Evolutionary conservation across 37 sponge, comb jelly and placozoan genomes (phyloP), one percentile per base, ranked within the genome.

Genomic region (Crambe crambe): DNA sequence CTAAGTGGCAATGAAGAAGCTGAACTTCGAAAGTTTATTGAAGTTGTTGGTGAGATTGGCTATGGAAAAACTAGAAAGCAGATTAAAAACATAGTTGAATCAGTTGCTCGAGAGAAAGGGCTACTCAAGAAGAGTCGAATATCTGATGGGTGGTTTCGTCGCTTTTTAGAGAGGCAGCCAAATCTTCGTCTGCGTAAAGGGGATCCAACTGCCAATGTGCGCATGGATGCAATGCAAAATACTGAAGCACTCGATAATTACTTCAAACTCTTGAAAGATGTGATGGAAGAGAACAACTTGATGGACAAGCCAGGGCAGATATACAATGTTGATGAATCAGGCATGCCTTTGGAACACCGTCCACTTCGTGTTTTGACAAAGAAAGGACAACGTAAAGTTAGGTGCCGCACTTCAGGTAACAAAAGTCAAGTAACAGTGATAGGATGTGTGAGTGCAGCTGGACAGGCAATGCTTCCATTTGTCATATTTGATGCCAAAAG

Each of bases 241-340:
- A n/a, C 56, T 56, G 73, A 72, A 5, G 43, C 74, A 31, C 3
- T 82, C 35, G 56, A 54, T 10, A 10, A 54, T 20, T 62, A 62
- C 29, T 62, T 62, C 63, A 21, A 62, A 6, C 51, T 47, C 10
- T 47, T 47, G 51, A 47, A 47, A 12, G 12, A 47, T 15, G 12
- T 47, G 12, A 15, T 47, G 12, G 51, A 47, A 47, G 51, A 47
- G 12, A 6, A 47, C 51, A 47, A 47, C 51, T 47, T 60, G 21
- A 56, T 81, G 37, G 43, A 57, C 31, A 36, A 83, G 38, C 83
- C 83, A 29, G 83, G 74, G 58, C 68, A 83, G 42, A 62, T 83
- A 2, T 83, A 83, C 57, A 83, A 83, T 65, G 58, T 83, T 2
- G 75, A 83, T 32, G 83, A 83, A 56, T 57, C 75, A 10, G 83